These are phyloP conservation scores for Drosophila paramelanica DNA, from an alignment of 2,888 invertebrate genomes.

Conservation along the genomic window DNA sequence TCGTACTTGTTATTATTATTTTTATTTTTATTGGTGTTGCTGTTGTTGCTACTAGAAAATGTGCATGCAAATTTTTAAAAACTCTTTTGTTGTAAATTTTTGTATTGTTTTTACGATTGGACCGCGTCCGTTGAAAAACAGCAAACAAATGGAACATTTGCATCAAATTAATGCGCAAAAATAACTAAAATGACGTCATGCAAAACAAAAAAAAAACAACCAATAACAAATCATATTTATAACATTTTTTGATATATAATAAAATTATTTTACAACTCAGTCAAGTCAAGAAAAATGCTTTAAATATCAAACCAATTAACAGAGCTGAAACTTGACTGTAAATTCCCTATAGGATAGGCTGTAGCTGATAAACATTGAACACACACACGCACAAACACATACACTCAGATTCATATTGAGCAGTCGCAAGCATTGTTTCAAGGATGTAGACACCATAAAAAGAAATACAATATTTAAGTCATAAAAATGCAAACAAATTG, in stretches of 20 bases:
- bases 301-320: constrained; percentile 57
- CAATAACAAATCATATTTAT: constrained; percentile 38
- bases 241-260: not conserved
- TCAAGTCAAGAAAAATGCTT: constrained; percentile 29
- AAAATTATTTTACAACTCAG: constrained; percentile 35
- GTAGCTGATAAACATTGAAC: constrained; percentile 32
- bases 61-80: constrained; percentile 66
- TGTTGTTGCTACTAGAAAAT: constrained; percentile 50
- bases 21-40: constrained; percentile 27
- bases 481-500: constrained; percentile 69
- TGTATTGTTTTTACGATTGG: constrained; percentile 67
- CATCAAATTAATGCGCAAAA: constrained; percentile 58
- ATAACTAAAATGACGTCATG: constrained; percentile 54
- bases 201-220: not conserved
- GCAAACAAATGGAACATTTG: constrained; percentile 46
- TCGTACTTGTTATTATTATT: constrained; percentile 19
- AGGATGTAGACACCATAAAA: constrained; percentile 70
- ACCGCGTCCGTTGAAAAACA: constrained; percentile 54
- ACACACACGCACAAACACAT: not conserved
- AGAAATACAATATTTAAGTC: constrained; percentile 65
- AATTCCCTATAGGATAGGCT: constrained; percentile 36
- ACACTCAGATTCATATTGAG: constrained; percentile 6
- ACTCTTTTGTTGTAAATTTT: constrained; percentile 46
- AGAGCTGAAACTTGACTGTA: constrained; percentile 10
- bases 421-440: constrained; percentile 49